Evolutionary conservation across 1,140 invertebrate species (phyloP).

Genomic region (Drosophila littoralis): DNA sequence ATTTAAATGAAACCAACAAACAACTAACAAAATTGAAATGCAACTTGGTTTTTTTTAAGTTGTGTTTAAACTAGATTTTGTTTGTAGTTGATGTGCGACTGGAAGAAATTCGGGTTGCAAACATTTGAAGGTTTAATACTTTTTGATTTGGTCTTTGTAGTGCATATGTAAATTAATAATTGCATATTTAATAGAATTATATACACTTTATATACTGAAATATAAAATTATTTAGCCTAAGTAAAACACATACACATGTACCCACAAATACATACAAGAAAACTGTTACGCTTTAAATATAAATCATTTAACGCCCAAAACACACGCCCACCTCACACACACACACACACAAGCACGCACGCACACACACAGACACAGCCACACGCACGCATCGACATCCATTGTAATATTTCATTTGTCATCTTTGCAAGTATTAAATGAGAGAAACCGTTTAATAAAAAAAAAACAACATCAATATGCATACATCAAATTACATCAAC

Average conservation of each 20-base stretch:
- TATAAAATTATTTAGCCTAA: conserved; percentile 70
- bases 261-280: conserved; percentile 70
- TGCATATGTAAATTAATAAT: conserved; percentile 67
- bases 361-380: not conserved
- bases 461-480: conserved; percentile 3
- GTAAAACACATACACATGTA: conserved; percentile 28
- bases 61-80: conserved; percentile 19
- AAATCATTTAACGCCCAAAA: conserved; percentile 51
- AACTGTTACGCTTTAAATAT: conserved; percentile 78
- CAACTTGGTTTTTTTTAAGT: conserved; percentile 55
- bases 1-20: conserved; percentile 39
- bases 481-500: conserved; percentile 23
- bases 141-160: conserved; percentile 56
- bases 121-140: conserved; percentile 39
- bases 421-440: conserved; percentile 76
- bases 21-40: conserved; percentile 46
- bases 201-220: conserved; percentile 47
- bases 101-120: conserved; percentile 55
- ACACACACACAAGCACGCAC: conserved; percentile 24
- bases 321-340: conserved; percentile 27
- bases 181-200: conserved; percentile 62
- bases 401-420: conserved; percentile 77
- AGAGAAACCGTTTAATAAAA: conserved; percentile 68
- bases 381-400: conserved; percentile 29
- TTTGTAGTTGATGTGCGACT: conserved; percentile 54